phyloP scores from a whole-genome alignment of 1,140 invertebrate genomes.

The Condylostylus longicornis region DNA sequence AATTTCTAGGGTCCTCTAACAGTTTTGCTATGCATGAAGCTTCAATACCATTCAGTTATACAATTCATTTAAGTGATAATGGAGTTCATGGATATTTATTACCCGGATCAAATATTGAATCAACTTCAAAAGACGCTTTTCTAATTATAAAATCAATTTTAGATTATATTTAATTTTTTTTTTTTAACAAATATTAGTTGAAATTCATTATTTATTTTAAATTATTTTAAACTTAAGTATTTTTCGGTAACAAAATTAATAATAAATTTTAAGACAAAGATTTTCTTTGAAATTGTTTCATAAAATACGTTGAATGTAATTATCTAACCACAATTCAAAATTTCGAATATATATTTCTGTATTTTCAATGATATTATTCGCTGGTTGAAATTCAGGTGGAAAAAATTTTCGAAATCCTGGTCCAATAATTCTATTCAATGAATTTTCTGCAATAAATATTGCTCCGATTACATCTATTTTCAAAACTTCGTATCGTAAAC shows the following conservation, averaged over 20 bases:
- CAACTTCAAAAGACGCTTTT: constrained; percentile 65
- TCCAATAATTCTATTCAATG: not conserved
- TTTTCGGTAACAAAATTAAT: not conserved
- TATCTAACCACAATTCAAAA: not conserved
- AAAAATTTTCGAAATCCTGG: not conserved
- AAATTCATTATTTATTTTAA: not conserved
- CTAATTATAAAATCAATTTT: constrained; percentile 58
- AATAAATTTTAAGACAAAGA: not conserved
- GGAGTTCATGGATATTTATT: constrained; percentile 64
- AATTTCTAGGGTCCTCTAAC: constrained; percentile 46
- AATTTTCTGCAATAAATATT: not conserved
- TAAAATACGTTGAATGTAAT: not conserved
- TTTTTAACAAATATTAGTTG: too few species aligned
- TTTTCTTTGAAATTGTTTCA: not conserved
- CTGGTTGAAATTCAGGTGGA: not conserved
- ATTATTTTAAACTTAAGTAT: not conserved
- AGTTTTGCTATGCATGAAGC: constrained; percentile 55
- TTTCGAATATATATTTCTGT: not conserved
- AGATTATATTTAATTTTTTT: constrained; percentile 30
- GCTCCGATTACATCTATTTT: not conserved
- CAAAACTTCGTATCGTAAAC: not conserved
- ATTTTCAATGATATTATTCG: not conserved
- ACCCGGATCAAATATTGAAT: constrained; percentile 55
- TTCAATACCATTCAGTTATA: constrained; percentile 57
- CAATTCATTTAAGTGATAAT: constrained; percentile 60